Evolutionary conservation across 2,113 vertebrate genomes (phyloP), one percentile per base, ranked within the genome.

Genomic region (human): DNA sequence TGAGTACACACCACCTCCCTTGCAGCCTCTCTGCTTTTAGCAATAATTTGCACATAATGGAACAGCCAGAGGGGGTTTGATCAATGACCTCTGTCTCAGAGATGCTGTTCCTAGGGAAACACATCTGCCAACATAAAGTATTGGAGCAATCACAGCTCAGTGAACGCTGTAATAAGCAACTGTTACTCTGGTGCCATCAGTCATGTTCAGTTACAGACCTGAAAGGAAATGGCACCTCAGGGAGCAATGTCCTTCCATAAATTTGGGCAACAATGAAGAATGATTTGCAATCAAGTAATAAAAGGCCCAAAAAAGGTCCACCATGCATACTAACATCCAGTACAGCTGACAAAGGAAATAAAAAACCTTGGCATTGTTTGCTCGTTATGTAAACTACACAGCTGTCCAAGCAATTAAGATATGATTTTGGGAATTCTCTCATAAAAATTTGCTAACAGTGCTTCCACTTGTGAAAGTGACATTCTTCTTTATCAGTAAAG

Each of bases 41-140:
- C 98, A 99, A 99, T 99, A 99, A 99, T 99, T 99, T 99, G 98
- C 99, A 99, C 99, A 99, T 99, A 99, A 99, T 99, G 98, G 99
- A 99, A 99, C 98, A 99, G 99, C 99, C 99, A 98, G 99, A 99
- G 98, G 98, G 98, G 98, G 98, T 96, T 99, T 99, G 99, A 99
- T 99, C 99, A 99, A 99, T 99, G 99, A 99, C 99, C 99, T 99
- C 99, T 99, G 99, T 99, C 99, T 99, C 98, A 0, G 98, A 99
- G 98, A 99, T 99, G 98, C 98, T 99, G 98, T 99, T 99, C 98
- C 98, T 99, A 99, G 99, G 99, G 99, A 99, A 99, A 99, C 99
- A 99, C 99, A 99, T 99, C 99, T 99, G 99, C 99, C 99, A 99
- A 99, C 99, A 99, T 99, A 99, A 99, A 99, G 99, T 99, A 99